Base-by-base conservation (phyloP, 2,888 invertebrate genomes). In the Anthophora plumipes region DNA sequence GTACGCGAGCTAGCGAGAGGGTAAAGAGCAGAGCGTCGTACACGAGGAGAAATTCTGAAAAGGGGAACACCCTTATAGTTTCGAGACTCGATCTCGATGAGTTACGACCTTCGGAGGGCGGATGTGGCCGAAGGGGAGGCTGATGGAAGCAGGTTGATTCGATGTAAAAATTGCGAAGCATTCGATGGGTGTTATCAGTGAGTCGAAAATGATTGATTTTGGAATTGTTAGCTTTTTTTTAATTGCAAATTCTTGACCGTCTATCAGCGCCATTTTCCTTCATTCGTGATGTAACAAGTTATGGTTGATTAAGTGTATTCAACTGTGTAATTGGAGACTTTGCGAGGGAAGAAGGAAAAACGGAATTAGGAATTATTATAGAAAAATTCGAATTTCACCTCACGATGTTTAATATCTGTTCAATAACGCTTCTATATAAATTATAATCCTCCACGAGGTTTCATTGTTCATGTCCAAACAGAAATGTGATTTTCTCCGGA, bases 31-130 rank as follows among this genome's bases (percentile, higher is more conserved):
- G 20, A 17, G 61, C 22, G 22, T 68, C 67, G 59, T 31, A 43
- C 67, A 22, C 72, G 61, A 66, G 60, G 22, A 55, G 76, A 68
- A 80, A 73, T 69, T 66, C 59, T 70, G 48, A 79, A 63, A 69
- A 59, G 57, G 57, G 39, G 7, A 20, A n/a, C n/a, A n/a, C 52
- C 52, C 66, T 66, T 43, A 48, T 4, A 25, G 41, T 31, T 54
- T 75, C 52, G 31, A 46, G 72, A 39, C 64, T 59, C 75, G 25
- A 76, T 69, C 52, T 57, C 66, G 67, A 52, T 67, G 61, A 76
- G 66, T 61, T 80, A 55, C 63, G 60, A 39, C 20, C 71, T 52
- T 43, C 69, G 54, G 25, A 22, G 60, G 25, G 52, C 11, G n/a
- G 20, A 22, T 31, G 25, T 3, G 48, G 50, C 11, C 2, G 41